Percentiles rank a stretch among this genome's conserved stretches.
Evolutionary conservation across 2,113 vertebrate species (phyloP).

Genomic region (Menura novaehollandiae): DNA sequence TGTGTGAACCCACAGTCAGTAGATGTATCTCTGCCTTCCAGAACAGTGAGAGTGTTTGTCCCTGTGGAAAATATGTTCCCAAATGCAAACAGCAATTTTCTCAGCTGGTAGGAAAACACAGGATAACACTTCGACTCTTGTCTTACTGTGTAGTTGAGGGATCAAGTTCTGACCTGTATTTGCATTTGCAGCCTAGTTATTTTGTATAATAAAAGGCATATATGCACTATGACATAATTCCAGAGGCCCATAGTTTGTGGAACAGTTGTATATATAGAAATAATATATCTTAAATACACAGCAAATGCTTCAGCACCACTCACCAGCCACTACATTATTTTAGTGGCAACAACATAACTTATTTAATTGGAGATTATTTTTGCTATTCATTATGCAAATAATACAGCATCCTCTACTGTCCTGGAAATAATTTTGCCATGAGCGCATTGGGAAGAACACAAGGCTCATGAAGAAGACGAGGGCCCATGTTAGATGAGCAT

Average conservation of each 20-base stretch:
- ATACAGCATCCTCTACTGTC: background rate
- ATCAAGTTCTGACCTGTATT: background rate
- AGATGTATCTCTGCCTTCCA: background rate
- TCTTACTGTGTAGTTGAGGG: background rate
- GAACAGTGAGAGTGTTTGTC: background rate
- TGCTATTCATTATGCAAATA: background rate
- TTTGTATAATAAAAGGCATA: background rate
- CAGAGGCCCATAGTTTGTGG: background rate
- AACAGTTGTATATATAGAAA: background rate
- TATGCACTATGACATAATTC: background rate
- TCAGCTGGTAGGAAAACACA: background rate
- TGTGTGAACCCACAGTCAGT: background rate
- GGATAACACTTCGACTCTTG: background rate
- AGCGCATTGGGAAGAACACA: background rate
- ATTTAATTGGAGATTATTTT: background rate
- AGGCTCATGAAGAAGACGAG: background rate
- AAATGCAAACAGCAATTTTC: background rate
- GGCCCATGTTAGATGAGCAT: background rate
- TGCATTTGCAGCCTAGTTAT: background rate
- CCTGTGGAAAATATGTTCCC: background rate
- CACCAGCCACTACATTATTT: background rate
- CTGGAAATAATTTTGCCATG: background rate
- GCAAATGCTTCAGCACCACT: background rate
- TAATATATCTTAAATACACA: background rate
- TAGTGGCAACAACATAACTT: background rate